phyloP scores from a whole-genome alignment of 2,113 vertebrate genomes.

The Gadus chalcogrammus region DNA sequence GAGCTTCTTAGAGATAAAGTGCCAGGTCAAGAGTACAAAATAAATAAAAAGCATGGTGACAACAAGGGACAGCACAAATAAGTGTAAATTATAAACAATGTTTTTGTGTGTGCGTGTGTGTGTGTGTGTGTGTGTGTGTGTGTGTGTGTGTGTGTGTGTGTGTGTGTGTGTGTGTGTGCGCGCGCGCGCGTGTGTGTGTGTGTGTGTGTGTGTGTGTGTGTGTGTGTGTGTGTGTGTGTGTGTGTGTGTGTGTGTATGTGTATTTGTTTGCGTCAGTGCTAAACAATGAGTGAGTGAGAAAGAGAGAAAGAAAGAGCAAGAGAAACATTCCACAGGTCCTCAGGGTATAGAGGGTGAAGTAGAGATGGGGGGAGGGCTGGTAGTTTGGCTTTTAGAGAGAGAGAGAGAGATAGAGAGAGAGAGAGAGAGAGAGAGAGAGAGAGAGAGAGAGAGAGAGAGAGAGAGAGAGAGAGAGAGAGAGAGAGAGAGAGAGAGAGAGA shows the following conservation, averaged over 20 bases:
- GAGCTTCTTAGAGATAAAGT: not conserved
- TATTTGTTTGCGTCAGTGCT: not conserved
- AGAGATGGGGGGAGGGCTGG: not conserved
- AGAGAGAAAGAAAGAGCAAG: not conserved
- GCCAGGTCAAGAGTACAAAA: no score
- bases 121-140: not conserved
- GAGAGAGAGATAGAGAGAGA: not conserved
- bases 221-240: no score
- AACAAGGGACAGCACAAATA: no score
- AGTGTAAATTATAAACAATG: no score
- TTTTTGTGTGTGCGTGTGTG: no score
- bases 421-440: not conserved
- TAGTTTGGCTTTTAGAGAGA: not conserved
- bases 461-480: no score
- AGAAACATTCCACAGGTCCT: slow-evolving; percentile 6
- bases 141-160: no score
- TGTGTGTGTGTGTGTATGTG: no score
- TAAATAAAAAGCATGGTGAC: not conserved
- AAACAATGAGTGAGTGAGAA: not conserved
- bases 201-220: no score
- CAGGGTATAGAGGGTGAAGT: slow-evolving; percentile 4
- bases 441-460: not conserved
- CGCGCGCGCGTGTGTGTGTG: no score
- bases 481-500: no score
- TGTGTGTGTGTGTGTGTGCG: no score